Percentiles rank a stretch among this genome's conserved stretches.
Evolutionary conservation across 2,888 invertebrate species (phyloP).

Genomic region (Sinhomidia bicolor): DNA sequence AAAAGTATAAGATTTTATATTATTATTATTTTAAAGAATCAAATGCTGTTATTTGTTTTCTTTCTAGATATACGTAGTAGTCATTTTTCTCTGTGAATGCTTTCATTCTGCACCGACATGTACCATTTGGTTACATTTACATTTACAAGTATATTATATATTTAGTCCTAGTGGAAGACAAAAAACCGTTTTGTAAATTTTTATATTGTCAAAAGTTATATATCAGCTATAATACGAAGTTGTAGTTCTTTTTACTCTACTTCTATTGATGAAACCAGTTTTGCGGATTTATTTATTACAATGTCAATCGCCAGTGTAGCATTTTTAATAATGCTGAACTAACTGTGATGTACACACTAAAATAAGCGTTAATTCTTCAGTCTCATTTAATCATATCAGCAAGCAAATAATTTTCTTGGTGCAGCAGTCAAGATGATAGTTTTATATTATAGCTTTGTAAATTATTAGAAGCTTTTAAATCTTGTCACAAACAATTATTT

Average conservation of each 20-base stretch:
- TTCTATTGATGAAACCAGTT: neutral
- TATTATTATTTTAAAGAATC: no score
- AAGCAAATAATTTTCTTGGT: constrained; percentile 13
- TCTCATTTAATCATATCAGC: constrained; percentile 62
- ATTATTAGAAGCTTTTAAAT: neutral
- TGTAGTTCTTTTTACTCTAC: neutral
- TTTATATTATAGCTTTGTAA: neutral
- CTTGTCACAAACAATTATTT: neutral
- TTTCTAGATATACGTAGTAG: no score
- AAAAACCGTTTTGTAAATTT: neutral
- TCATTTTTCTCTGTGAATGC: no score
- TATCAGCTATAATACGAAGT: neutral
- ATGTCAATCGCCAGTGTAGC: neutral
- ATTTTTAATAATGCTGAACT: constrained; percentile 35
- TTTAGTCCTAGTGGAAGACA: neutral
- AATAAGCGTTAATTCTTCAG: constrained; percentile 35
- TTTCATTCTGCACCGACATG: neutral
- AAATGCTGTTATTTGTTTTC: no score
- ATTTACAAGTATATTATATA: neutral
- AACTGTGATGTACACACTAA: constrained; percentile 58
- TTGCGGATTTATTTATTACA: neutral
- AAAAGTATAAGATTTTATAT: no score
- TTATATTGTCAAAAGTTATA: neutral
- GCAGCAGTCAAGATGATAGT: neutral
- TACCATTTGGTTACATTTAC: neutral